phyloP scores from a whole-genome alignment of 2,888 invertebrate species.

The Gasteruption jaculator region DNA sequence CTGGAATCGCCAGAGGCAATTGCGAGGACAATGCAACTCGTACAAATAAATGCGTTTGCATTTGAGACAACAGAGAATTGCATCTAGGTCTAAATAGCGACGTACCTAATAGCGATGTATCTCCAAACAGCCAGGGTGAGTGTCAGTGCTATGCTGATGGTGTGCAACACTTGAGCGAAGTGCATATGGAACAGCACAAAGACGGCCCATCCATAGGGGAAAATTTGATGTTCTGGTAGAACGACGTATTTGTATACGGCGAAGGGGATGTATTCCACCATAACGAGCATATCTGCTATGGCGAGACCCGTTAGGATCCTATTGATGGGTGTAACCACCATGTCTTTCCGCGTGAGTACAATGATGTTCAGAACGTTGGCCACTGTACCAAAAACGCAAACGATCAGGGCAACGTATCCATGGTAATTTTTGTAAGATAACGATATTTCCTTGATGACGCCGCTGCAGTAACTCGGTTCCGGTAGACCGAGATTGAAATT shows the following conservation, averaged over 20 bases:
- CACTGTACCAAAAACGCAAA: slow-evolving; percentile 82
- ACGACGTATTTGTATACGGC: slow-evolving; percentile 66
- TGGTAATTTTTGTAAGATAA: slow-evolving; percentile 68
- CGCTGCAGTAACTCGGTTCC: slow-evolving; percentile 55
- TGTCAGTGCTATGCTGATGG: slow-evolving; percentile 78
- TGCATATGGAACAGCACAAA: slow-evolving; percentile 77
- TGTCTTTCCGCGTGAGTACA: slow-evolving; percentile 76
- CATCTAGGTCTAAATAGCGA: slow-evolving; percentile 35
- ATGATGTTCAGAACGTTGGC: slow-evolving; percentile 84
- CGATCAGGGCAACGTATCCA: slow-evolving; percentile 76
- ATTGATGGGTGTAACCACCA: slow-evolving; percentile 81
- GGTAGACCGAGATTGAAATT: slow-evolving; percentile 24
- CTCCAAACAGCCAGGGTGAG: slow-evolving; percentile 82
- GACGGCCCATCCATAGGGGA: slow-evolving; percentile 69
- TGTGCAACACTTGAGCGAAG: slow-evolving; percentile 76
- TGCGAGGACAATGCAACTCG: not conserved
- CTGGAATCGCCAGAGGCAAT: not conserved
- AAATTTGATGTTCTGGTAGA: slow-evolving; percentile 61
- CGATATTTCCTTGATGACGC: slow-evolving; percentile 59
- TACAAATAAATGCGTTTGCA: not conserved
- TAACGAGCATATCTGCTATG: slow-evolving; percentile 84
- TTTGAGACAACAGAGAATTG: not conserved
- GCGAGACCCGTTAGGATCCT: slow-evolving; percentile 80
- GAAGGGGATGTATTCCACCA: slow-evolving; percentile 80
- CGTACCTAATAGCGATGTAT: slow-evolving; percentile 74